phyloP scores from a whole-genome alignment of 1,140 invertebrate species.

The Eriocheir sinensis region DNA sequence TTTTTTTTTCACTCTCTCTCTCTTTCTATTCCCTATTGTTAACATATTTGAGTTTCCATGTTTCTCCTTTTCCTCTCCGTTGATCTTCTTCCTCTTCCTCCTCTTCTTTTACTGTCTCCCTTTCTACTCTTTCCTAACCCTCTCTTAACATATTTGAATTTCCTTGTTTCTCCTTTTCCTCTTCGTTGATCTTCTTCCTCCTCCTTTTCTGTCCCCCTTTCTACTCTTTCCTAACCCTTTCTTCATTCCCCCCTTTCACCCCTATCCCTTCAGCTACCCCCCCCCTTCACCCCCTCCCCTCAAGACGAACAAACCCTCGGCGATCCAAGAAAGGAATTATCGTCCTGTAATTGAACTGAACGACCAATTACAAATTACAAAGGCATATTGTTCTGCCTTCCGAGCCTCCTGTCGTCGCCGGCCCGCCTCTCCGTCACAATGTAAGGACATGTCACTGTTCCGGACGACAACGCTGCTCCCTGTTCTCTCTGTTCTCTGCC shows the following conservation, averaged over 20 bases:
- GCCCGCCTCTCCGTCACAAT: constrained; percentile 29
- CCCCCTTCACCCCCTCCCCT: constrained; percentile 17
- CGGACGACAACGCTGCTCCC: background rate
- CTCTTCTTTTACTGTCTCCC: background rate
- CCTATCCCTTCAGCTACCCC: background rate
- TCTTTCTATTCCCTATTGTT: background rate
- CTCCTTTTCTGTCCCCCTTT: background rate
- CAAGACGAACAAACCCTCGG: too few species aligned
- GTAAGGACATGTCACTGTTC: constrained; percentile 55
- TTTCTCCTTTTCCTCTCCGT: constrained; percentile 4
- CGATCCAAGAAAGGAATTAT: background rate
- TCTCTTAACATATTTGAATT: too few species aligned
- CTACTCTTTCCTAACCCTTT: constrained; percentile 13
- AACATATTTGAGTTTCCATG: too few species aligned
- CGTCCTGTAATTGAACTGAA: constrained; percentile 23
- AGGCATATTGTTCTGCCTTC: constrained; percentile 52
- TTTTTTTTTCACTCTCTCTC: background rate
- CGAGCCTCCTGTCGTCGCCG: background rate
- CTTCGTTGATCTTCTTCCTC: background rate
- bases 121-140: too few species aligned
- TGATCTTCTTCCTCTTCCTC: background rate
- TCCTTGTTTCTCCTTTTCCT: too few species aligned
- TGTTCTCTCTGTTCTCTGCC: constrained; percentile 26
- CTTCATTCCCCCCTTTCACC: constrained; percentile 30
- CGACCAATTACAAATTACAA: constrained; percentile 63